These are phyloP conservation scores for Aporrectodea caliginosa DNA, from an alignment of 1,140 invertebrate species.

Conservation along the genomic window DNA sequence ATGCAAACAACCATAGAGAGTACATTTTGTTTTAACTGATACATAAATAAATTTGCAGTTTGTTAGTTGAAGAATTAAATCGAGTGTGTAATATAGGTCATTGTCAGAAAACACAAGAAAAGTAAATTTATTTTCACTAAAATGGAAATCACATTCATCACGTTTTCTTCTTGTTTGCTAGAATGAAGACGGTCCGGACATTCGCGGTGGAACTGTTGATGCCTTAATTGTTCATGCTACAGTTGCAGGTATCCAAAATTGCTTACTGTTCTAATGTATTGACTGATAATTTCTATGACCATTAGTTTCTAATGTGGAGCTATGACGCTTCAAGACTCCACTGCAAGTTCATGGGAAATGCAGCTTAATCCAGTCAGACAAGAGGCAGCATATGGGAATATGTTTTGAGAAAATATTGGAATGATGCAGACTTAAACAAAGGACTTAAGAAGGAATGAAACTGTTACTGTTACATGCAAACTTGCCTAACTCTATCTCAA, in stretches of 20 bases:
- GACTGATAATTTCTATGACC: not conserved
- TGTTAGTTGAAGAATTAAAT: too few relatives aligned
- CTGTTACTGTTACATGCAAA: not conserved
- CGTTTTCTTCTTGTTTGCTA: conserved; percentile 34
- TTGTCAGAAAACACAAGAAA: too few relatives aligned
- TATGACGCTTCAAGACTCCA: not conserved
- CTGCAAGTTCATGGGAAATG: not conserved
- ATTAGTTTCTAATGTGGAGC: not conserved
- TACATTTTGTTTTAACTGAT: too few relatives aligned
- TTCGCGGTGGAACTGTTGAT: conserved; percentile 83
- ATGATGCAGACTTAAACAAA: not conserved
- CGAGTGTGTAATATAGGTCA: too few relatives aligned
- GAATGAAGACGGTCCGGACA: conserved; percentile 64
- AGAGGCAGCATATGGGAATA: not conserved
- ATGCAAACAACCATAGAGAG: too few relatives aligned
- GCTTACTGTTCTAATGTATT: not conserved
- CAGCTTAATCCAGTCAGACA: not conserved
- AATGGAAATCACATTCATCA: too few relatives aligned
- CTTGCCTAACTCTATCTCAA: too few relatives aligned
- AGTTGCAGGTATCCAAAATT: conserved; percentile 66
- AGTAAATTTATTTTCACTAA: too few relatives aligned
- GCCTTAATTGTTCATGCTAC: conserved; percentile 89
- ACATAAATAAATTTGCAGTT: too few relatives aligned
- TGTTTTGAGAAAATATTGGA: not conserved
- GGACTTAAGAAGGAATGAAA: too few relatives aligned